Evolutionary conservation across 2,113 vertebrate genomes (phyloP).

Genomic region (Phylloscopus whistleri): DNA sequence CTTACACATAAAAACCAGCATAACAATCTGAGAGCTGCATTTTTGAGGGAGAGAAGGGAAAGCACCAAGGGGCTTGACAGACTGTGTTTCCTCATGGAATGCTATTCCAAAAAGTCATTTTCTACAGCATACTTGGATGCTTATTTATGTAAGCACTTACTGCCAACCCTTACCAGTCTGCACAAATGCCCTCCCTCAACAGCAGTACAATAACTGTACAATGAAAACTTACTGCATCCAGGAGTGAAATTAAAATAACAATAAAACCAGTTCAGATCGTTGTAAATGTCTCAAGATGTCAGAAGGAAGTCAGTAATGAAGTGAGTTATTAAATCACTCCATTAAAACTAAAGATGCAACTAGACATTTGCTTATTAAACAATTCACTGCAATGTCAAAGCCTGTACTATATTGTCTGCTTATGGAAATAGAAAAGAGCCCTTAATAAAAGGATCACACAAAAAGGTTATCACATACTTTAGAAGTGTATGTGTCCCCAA

Average conservation of each 20-base stretch:
- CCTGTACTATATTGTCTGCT: not conserved
- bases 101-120: not conserved
- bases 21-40: not conserved
- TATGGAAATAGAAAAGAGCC: not conserved
- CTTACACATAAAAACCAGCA: not conserved
- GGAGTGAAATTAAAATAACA: not conserved
- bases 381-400: not conserved
- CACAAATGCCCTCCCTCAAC: not conserved
- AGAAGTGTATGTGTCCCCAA: not conserved
- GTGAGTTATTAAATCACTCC: not conserved
- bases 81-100: not conserved
- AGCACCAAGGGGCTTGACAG: not conserved
- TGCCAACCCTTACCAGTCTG: not conserved
- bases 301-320: not conserved
- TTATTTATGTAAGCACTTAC: not conserved
- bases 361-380: not conserved
- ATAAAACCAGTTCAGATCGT: not conserved
- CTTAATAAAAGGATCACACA: not conserved
- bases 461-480: not conserved
- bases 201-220: not conserved
- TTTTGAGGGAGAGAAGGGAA: not conserved
- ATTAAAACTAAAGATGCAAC: not conserved
- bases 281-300: not conserved
- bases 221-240: not conserved
- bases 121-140: not conserved